Base-by-base conservation (phyloP, 2,888 invertebrate genomes). In the Melipona bicolor region DNA sequence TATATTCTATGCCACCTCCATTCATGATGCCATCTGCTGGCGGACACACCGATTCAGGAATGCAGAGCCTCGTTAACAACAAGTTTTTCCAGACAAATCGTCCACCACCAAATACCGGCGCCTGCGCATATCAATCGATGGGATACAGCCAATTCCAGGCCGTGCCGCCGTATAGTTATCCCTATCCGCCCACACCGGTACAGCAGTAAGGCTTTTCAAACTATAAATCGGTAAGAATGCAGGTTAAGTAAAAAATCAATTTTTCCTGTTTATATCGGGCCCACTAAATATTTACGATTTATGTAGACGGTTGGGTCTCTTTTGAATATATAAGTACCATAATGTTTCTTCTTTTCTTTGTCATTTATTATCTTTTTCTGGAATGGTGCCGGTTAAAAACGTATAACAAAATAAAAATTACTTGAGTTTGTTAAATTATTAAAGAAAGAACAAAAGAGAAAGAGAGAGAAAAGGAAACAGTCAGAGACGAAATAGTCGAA, bases 71-170 rank as follows among this genome's bases (percentile, higher is more conserved):
- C 88, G 95, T 96, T 52, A 94, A 96, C 92, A 97, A 96, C 94
- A 97, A 97, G 94, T 97, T 96, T 95, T 97, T 97, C 95, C 97
- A 97, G 90, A 96, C 96, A 24, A 96, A 96, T 86, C 95, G 95
- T 79, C 94, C 96, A 77, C 95, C 96, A n/a, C 95, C 96, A 2
- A 95, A 95, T 56, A 95, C 95, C 68, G 96, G 96, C 86, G 95
- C 96, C 9, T 96, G 96, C 91, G 96, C 96, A 72, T 96, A 96
- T 91, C 96, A 96, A 89, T 96, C 96, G 64, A 95, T 97, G 95
- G 91, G 96, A 94, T 97, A 96, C 93, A 96, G 96, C 76, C 97
- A 97, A 94, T 97, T 96, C 94, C 96, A 96, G 77, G 96, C 96
- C 6, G 96, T 97, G 21, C 96, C 97, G 93, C 96, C 96, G 15